Conservation (phyloP, 2,888 invertebrate species). For the Dione vanillae region DNA sequence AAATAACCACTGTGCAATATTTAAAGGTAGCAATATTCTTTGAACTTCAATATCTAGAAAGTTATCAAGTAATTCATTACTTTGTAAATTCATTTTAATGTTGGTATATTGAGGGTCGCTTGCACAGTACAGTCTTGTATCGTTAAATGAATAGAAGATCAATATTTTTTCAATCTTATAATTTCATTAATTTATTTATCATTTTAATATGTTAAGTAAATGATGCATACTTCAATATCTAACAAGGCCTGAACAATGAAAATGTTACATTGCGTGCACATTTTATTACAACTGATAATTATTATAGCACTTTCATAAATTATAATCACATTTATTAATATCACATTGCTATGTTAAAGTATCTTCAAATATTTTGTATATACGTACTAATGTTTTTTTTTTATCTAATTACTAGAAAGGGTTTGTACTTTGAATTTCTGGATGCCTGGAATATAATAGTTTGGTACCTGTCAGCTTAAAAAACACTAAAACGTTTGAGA, state of each 20-base stretch:
- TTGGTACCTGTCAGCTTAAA: no score
- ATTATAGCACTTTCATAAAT: no score
- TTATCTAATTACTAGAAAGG: no score
- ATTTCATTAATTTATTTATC: neutral
- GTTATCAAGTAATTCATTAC: slow-evolving; percentile 31
- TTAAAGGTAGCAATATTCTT: slow-evolving; percentile 29
- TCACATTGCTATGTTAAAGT: no score
- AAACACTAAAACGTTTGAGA: no score
- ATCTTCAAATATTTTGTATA: no score
- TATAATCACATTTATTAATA: no score
- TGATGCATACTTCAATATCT: neutral
- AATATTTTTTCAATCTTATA: neutral
- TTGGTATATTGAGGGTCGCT: neutral
- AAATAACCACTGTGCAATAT: slow-evolving; percentile 20
- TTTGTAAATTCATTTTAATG: neutral
- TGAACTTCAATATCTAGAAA: slow-evolving; percentile 22
- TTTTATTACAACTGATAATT: no score
- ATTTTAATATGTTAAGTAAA: neutral
- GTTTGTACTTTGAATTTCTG: no score
- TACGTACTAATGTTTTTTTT: no score
- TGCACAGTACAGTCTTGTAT: neutral
- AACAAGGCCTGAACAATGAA: neutral
- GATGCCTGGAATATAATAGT: no score
- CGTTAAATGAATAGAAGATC: neutral
- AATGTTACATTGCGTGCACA: no score